phyloP scores from a whole-genome alignment of 2,888 invertebrate species.

The Apamea sordens region DNA sequence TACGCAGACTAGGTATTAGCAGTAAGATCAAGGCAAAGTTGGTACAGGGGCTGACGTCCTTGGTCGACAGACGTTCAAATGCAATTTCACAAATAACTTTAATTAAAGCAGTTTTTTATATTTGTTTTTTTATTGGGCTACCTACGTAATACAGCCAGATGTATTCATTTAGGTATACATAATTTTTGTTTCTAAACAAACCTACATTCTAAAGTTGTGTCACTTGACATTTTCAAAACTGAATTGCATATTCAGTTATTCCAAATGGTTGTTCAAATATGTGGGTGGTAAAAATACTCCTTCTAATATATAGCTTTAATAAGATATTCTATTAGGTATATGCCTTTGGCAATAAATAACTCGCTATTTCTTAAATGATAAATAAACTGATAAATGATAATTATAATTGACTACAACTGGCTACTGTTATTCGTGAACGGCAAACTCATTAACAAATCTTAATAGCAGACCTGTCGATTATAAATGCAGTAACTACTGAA shows the following conservation, averaged over 20 bases:
- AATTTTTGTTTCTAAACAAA: background rate
- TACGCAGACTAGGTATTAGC: background rate
- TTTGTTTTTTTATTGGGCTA: background rate
- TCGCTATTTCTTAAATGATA: conserved; percentile 19
- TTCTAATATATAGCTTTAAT: background rate
- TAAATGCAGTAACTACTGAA: conserved; percentile 14
- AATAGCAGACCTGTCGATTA: conserved; percentile 15
- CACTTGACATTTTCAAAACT: conserved; percentile 11
- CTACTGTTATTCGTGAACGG: conserved; percentile 21
- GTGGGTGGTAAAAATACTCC: background rate
- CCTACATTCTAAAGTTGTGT: background rate
- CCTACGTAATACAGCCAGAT: background rate
- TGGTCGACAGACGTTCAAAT: background rate
- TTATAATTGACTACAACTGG: conserved; percentile 23
- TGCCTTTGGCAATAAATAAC: conserved; percentile 8
- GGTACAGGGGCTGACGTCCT: background rate
- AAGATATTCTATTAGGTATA: background rate
- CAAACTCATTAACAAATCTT: conserved; percentile 35
- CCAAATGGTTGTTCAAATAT: conserved; percentile 1
- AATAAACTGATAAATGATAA: conserved; percentile 43
- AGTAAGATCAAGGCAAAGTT: background rate
- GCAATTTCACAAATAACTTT: background rate
- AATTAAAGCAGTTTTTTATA: too few relatives aligned
- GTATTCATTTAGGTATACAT: background rate
- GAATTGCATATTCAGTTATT: background rate